phyloP scores from a whole-genome alignment of 2,888 invertebrate genomes.

The Tanaodytes sp. region DNA sequence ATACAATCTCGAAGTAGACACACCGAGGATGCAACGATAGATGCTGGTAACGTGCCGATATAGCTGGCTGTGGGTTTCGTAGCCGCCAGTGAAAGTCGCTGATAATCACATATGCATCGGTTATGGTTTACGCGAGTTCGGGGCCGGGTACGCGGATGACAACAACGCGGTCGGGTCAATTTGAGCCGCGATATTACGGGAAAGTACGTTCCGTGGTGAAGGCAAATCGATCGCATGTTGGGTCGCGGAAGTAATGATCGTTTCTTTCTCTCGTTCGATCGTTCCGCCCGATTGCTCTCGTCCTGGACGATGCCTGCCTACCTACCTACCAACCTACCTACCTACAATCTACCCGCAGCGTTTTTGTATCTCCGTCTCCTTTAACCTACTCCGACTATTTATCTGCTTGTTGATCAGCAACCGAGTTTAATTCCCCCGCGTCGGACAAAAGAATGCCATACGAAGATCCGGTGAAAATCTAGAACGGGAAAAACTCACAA shows the following conservation, averaged over 20 bases:
- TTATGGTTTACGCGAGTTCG: constrained; percentile 34
- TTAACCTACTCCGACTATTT: constrained; percentile 24
- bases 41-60: constrained; percentile 27
- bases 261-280: constrained; percentile 61
- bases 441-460: constrained; percentile 22
- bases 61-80: no score
- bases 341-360: constrained; percentile 20
- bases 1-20: constrained; percentile 25
- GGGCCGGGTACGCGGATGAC: constrained; percentile 49
- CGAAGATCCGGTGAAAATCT: no score
- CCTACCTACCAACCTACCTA: constrained; percentile 49
- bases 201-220: constrained; percentile 48
- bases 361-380: constrained; percentile 32
- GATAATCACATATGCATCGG: constrained; percentile 52
- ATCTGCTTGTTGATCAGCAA: constrained; percentile 15
- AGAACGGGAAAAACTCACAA: no score
- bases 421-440: constrained; percentile 8
- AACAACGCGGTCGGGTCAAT: constrained; percentile 31
- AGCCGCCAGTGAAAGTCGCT: constrained; percentile 52
- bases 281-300: constrained; percentile 61
- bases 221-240: constrained; percentile 57
- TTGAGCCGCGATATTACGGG: constrained; percentile 41
- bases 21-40: constrained; percentile 38
- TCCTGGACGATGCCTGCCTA: constrained; percentile 43
- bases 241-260: constrained; percentile 59